These are phyloP conservation scores for Zosterops japonicus DNA, from an alignment of 2,113 vertebrate species.

Conservation along the genomic window DNA sequence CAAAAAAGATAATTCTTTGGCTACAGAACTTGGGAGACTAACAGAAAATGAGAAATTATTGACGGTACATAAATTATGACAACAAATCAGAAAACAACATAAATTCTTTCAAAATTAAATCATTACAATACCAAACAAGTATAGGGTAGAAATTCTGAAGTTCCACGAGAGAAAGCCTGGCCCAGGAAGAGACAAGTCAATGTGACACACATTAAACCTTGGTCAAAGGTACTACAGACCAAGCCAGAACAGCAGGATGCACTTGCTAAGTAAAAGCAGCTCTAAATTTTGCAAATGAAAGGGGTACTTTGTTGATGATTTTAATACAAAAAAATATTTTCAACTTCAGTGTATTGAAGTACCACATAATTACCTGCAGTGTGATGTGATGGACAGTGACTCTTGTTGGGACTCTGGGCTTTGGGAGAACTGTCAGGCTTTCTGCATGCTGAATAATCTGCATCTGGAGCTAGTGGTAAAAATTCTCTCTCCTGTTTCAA, in stretches of 20 bases:
- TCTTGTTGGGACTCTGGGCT: background rate
- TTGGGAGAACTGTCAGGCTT: background rate
- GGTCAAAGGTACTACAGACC: background rate
- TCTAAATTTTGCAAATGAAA: background rate
- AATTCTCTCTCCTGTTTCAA: constrained; percentile 49
- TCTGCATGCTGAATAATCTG: background rate
- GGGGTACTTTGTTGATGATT: background rate
- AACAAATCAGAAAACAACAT: background rate
- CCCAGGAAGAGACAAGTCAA: background rate
- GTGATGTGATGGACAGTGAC: background rate
- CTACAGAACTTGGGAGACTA: background rate
- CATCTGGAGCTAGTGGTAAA: background rate
- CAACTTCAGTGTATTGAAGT: background rate
- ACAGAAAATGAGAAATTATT: background rate
- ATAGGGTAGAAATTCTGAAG: background rate
- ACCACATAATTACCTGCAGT: constrained; percentile 29
- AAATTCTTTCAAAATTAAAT: background rate
- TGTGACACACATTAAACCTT: background rate
- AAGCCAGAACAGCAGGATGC: background rate
- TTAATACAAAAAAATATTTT: background rate
- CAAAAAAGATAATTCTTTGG: background rate
- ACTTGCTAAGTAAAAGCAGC: background rate
- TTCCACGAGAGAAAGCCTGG: background rate
- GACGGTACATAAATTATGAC: background rate
- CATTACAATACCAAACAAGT: background rate